Base-by-base conservation (phyloP, 2,113 vertebrate genomes). In the Eulemur macaco region DNA sequence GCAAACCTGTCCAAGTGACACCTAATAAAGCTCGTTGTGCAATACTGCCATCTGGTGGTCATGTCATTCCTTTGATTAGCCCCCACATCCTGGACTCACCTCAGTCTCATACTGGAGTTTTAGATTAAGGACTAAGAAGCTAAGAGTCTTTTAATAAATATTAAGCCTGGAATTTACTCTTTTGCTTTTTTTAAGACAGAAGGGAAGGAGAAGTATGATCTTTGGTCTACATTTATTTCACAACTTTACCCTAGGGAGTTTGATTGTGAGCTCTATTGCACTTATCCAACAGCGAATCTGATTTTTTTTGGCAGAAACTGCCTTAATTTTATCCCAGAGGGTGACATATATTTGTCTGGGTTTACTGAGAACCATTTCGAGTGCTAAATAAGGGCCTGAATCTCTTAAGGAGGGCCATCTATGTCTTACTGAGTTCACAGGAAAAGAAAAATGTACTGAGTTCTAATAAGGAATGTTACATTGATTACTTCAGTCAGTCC, bases 81-180 rank as follows among this genome's bases (percentile, higher is more conserved):
- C 15, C 68, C 25, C 0, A n/a, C 77, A 84, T 29, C 47, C n/a
- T 42, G 69, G 39, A 85, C 45, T 77, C 17, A 63, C 13, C 10
- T 17, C 8, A 45, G 23, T 52, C 52, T 64, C 66, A 14, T 21
- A 39, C 1, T 45, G 10, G 11, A 95, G 14, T 89, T 86, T 89
- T 60, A 42, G n/a, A 8, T 71, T 37, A 71, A 73, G 91, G 21
- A 64, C 27, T 45, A 84, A 77, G 25, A 52, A 77, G 6, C 17
- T 96, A 21, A 68, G 2, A 56, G 6, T 63, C 37, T 42, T 91
- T 95, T 84, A 74, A 58, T 69, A 94, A 89, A 17, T 37, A n/a
- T 60, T 68, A 37, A 54, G 39, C 25, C 66, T 56, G 1, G 31
- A 52, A 29, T 84, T 84, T 76, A 58, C 3, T 39, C 4, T 71